Percentiles rank a stretch among this genome's conserved stretches.
Conservation (phyloP, 1,140 invertebrate genomes). For the Drosophila novamexicana region DNA sequence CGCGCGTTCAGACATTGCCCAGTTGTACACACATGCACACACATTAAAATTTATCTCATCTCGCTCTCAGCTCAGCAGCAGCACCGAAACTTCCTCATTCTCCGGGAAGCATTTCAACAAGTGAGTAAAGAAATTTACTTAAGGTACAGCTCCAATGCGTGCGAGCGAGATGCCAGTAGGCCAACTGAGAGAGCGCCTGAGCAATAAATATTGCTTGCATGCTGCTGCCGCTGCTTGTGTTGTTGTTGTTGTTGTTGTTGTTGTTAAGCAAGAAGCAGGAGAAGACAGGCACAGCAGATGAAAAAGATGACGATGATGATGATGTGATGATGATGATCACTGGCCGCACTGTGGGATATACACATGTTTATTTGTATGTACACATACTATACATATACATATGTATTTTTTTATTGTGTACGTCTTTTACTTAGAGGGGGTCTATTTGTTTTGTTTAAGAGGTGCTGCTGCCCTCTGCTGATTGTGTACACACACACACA, state of each 20-base stretch:
- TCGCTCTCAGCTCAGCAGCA: constrained; percentile 32
- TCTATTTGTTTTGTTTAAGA: constrained; percentile 78
- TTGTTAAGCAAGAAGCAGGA: constrained; percentile 48
- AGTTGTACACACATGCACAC: constrained; percentile 31
- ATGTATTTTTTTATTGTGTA: constrained; percentile 66
- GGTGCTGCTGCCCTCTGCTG: constrained; percentile 58
- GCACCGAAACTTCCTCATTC: constrained; percentile 79
- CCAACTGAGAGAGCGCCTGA: constrained; percentile 21
- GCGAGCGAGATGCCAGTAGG: constrained; percentile 44
- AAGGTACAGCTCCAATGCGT: constrained; percentile 38
- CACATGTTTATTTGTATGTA: constrained; percentile 20
- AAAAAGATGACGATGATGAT: constrained; percentile 42
- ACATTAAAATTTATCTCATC: constrained; percentile 74
- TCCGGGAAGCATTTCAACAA: constrained; percentile 81
- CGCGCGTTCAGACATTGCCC: constrained; percentile 43
- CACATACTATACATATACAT: constrained; percentile 13
- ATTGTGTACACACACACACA: constrained; percentile 44
- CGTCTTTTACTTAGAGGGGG: constrained; percentile 79
- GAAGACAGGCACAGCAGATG: constrained; percentile 40
- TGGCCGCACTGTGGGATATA: constrained; percentile 28
- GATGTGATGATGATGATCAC: constrained; percentile 46
- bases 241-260: not conserved
- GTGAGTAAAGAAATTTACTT: constrained; percentile 66
- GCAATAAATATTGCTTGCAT: constrained; percentile 45
- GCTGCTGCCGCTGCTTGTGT: constrained; percentile 12